Evolutionary conservation across 2,113 vertebrate genomes (phyloP), one percentile per base, ranked within the genome.

Genomic region (Lutjanus erythropterus): DNA sequence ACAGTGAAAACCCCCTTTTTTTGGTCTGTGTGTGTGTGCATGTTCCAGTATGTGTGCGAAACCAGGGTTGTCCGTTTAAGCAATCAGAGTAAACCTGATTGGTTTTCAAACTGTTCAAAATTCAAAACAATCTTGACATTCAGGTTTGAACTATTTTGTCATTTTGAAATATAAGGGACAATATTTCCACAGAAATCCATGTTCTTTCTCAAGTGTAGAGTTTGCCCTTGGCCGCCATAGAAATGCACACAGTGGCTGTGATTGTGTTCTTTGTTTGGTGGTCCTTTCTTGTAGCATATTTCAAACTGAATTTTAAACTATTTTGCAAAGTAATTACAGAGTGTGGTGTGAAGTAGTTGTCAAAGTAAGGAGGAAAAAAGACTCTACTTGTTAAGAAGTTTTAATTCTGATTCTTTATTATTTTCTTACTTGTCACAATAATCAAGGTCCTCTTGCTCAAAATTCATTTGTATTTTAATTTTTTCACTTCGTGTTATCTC

Each of bases 81-180:
- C 66, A 68, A 70, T 83, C 56, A 81, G 33, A 71, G 35, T 60
- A 64, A n/a, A 29, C 71, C 47, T 85, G 65, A 72, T 78, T 71
- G 80, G 71, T 88, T 86, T 89, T 75, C 46, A 67, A 72, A 72
- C 42, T 50, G 67, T 83, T 83, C 68, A 82, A 70, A 74, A 85
- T 74, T 75, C 56, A 75, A 89, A 86, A 88, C 41, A 68, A 85
- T 81, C 64, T 76, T 89, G 81, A 86, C 75, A 73, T 76, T 73
- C 47, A 81, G 25, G 27, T 59, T 69, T 86, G 68, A 88, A 77
- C 77, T 64, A 53, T 86, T 87, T 72, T 82, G 89, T 85, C 81
- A 85, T 80, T 86, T 81, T 81, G 71, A 89, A 87, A n/a, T n/a
- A n/a, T 76, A 80, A 89, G 79, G 68, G 80, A 90, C 91, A 86